Evolutionary conservation across 2,113 vertebrate species (phyloP), one percentile per base, ranked within the genome.

Genomic region (Cairina moschata): DNA sequence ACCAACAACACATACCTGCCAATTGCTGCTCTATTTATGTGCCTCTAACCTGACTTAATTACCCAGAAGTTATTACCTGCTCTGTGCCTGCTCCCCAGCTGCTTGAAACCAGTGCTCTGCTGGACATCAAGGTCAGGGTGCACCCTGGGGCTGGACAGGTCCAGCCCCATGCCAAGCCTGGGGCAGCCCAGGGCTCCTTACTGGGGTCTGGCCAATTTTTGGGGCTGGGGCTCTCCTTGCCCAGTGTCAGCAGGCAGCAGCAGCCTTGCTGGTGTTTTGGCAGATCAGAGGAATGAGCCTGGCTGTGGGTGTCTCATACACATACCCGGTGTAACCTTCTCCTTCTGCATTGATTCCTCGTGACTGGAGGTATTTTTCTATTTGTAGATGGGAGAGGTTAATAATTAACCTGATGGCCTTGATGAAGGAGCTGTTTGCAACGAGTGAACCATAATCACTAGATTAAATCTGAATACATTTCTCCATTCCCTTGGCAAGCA

Each of bases 361-460:
- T 95, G 86, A 87, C 75, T 79, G 79, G 72, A 88, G 34, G 34
- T 80, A 69, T 97, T 95, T 94, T 77, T 86, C 81, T 87, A 16
- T 74, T 72, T 88, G 87, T 89, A 55, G 93, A 22, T 81, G 85
- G 72, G 90, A 93, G 65, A 93, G 56, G 90, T 97, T 97, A 97
- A 96, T 96, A 71, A 94, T 96, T 95, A 86, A 93, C 94, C 85
- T 90, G 79, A 67, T 66, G 79, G 86, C 75, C 44, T 90, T 71
- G 74, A 83, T 83, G 91, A 91, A 92, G 89, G 88, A 86, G 91
- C 71, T 96, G 71, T 83, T 96, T 85, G 65, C 63, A 83, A 65
- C 0, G 3, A 94, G 72, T 63, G 82, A 95, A 63, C 75, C 5
- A 16, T 72, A 95, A 95, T 81, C 85, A 88, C 73, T 76, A 91